Evolutionary conservation across 1,140 invertebrate genomes (phyloP).

Genomic region (Penaeus vannamei): DNA sequence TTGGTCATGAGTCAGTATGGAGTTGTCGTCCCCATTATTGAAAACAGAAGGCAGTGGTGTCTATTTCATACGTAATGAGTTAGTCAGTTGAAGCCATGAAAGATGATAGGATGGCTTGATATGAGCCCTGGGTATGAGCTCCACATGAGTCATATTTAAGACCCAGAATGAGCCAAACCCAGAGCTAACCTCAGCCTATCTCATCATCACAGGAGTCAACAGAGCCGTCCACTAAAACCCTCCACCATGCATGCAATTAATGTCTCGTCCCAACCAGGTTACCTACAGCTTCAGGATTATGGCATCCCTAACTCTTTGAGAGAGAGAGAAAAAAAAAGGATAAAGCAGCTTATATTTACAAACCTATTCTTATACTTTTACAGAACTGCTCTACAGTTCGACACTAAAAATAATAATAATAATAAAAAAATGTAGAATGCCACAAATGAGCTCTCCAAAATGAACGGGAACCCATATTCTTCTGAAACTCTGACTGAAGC

Average conservation of each 20-base stretch:
- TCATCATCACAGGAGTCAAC: constrained; percentile 39
- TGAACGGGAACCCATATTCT: constrained; percentile 11
- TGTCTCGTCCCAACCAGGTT: constrained; percentile 30
- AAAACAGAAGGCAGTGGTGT: constrained; percentile 15
- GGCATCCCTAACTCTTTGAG: no score
- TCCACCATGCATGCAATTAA: constrained; percentile 54
- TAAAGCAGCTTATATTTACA: constrained; percentile 2
- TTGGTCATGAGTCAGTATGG: constrained; percentile 25
- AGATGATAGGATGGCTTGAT: background rate
- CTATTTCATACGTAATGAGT: constrained; percentile 16
- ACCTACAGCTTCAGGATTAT: no score
- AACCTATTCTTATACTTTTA: no score
- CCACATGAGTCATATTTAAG: background rate
- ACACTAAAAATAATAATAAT: background rate
- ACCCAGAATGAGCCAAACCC: no score
- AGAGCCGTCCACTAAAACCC: constrained; percentile 60
- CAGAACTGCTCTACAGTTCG: no score
- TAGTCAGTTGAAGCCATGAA: constrained; percentile 36
- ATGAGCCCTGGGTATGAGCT: background rate
- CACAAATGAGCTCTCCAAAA: background rate
- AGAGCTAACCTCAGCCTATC: no score
- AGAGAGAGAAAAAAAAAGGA: constrained; percentile 11
- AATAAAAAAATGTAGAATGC: background rate
- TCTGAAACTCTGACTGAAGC: background rate
- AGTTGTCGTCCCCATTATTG: constrained; percentile 2